Percentiles rank a stretch among this genome's conserved stretches.
Evolutionary conservation across 2,113 vertebrate species (phyloP).

Genomic region (Coptodon bakossiorum): DNA sequence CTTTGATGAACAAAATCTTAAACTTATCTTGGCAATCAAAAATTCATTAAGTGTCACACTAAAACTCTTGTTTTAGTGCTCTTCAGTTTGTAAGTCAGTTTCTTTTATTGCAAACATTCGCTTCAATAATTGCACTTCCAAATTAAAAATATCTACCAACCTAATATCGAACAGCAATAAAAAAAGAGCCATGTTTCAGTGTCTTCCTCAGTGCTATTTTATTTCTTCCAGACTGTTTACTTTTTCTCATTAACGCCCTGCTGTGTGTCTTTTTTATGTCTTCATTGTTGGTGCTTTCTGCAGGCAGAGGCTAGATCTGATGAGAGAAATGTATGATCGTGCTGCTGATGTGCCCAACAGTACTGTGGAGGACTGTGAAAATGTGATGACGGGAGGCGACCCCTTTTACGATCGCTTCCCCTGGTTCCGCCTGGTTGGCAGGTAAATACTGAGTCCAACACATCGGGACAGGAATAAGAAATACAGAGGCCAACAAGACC

Average conservation of each 20-base stretch:
- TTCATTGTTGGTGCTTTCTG: constrained; percentile 12
- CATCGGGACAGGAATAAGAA: neutral
- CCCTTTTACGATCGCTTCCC: constrained; percentile 98
- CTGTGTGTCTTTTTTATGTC: neutral
- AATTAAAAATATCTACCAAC: neutral
- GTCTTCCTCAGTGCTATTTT: neutral
- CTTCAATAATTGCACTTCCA: neutral
- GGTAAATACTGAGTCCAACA: constrained; percentile 72
- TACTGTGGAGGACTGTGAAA: constrained; percentile 84
- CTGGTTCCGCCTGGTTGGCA: constrained; percentile 97
- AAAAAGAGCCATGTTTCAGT: neutral
- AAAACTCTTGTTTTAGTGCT: neutral
- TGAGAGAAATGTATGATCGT: constrained; percentile 97
- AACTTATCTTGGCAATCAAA: neutral
- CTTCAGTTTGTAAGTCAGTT: neutral
- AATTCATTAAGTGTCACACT: neutral
- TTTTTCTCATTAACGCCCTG: neutral
- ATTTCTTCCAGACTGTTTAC: neutral
- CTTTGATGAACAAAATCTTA: neutral
- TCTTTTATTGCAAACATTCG: neutral
- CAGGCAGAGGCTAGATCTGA: constrained; percentile 92
- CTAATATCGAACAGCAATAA: neutral
- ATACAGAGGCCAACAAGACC: neutral
- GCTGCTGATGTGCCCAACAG: constrained; percentile 90
- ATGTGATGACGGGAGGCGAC: constrained; percentile 87